Evolutionary conservation across 2,888 invertebrate species (phyloP), one percentile per base, ranked within the genome.

Genomic region (Pristionchus japonicus): DNA sequence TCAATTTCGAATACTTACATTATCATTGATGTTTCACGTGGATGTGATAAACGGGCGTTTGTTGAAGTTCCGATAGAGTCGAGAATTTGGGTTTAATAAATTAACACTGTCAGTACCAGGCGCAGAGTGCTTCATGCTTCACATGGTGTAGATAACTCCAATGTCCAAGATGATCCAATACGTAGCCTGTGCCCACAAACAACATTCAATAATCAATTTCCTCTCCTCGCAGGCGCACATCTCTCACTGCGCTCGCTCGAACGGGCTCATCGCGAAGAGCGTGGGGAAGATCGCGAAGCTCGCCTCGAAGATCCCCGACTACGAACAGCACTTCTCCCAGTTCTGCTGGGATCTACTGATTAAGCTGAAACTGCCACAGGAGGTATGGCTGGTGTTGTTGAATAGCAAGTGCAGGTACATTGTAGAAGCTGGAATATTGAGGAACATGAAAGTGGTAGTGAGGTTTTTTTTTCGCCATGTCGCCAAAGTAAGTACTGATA

Each of bases 321-420:
- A 91, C 49, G 94, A 94, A 70, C 92, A 93, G 40, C 90, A 92
- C 49, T 94, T 94, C 88, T 92, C 92, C 49, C 91, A 92, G 52
- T 94, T 94, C 86, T 94, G 94, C 86, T 94, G 93, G 93, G 92
- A 94, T 86, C 89, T 94, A 4, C 90, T 94, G 27, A 88, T 94
- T 34, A 91, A 92, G 52, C 70, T 94, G 64, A 94, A 94, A 88
- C 89, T 94, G 52, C 86, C 91, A 1, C 88, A 88, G 20, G 86
- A 90, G 87, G 92, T 92, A 86, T 27, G 49, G 17, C 6, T 47
- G 27, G 80, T n/a, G n/a, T n/a, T n/a, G n/a, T n/a, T n/a, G n/a
- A n/a, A n/a, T n/a, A n/a, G n/a, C n/a, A n/a, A n/a, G 34, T 17
- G 23, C 23, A 37, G 74, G 37, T 37, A 74, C 7, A 37, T 40